Evolutionary conservation across 2,888 invertebrate genomes (phyloP).

Genomic region (Hirtodrosophila alboralis): DNA sequence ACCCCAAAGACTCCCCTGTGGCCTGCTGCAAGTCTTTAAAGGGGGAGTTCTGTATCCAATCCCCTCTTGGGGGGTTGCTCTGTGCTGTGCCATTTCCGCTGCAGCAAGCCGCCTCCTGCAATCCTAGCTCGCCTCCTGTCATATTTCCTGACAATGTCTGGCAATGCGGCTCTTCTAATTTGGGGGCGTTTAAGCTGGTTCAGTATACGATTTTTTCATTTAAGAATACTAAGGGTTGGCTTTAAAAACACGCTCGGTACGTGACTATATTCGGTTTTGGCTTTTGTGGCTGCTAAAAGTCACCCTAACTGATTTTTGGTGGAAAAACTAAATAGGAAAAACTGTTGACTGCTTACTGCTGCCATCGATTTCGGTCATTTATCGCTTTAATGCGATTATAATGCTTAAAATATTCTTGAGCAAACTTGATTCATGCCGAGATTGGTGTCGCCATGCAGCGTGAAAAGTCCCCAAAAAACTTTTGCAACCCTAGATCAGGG

Average conservation of each 20-base stretch:
- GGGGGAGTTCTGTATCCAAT: slow-evolving; percentile 10
- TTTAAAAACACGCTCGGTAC: slow-evolving; percentile 64
- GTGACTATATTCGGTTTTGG: slow-evolving; percentile 53
- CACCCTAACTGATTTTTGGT: slow-evolving; percentile 57
- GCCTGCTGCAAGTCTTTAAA: slow-evolving; percentile 14
- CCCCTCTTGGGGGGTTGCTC: slow-evolving; percentile 41
- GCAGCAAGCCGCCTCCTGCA: slow-evolving; percentile 58
- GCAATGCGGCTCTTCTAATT: slow-evolving; percentile 56
- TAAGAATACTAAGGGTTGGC: slow-evolving; percentile 65
- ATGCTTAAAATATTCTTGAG: slow-evolving; percentile 57
- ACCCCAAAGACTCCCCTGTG: slow-evolving; percentile 23
- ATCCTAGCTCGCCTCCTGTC: slow-evolving; percentile 53
- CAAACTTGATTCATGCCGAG: slow-evolving; percentile 48
- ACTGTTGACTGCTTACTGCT: slow-evolving; percentile 51
- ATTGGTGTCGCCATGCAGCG: slow-evolving; percentile 55
- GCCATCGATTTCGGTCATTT: slow-evolving; percentile 75
- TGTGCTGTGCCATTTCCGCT: slow-evolving; percentile 51
- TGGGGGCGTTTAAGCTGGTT: slow-evolving; percentile 66
- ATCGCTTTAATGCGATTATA: slow-evolving; percentile 77
- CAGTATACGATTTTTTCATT: slow-evolving; percentile 18
- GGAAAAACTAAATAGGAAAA: slow-evolving; percentile 67
- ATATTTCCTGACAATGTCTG: slow-evolving; percentile 57
- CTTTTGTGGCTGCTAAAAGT: slow-evolving; percentile 60
- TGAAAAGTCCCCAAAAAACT: slow-evolving; percentile 52
- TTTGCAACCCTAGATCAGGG: slow-evolving; percentile 11